phyloP scores from a whole-genome alignment of 2,888 invertebrate genomes.

The Tetropium fuscum region DNA sequence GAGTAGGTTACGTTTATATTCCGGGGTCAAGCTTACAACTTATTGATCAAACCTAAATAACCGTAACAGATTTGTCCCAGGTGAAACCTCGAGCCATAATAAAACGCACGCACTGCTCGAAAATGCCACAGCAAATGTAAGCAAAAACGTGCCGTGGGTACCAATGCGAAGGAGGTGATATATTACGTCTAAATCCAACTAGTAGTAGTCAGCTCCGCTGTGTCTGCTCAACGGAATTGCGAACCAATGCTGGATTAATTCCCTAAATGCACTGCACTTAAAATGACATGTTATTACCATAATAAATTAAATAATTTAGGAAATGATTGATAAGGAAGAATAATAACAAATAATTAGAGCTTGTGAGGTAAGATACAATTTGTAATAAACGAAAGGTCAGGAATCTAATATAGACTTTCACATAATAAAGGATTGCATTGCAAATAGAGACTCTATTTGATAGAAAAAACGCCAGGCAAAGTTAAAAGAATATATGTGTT shows the following conservation, averaged over 20 bases:
- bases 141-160: constrained; percentile 14
- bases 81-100: constrained; percentile 31
- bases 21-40: constrained; percentile 34
- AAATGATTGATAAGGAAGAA: background rate
- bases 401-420: no score
- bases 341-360: background rate
- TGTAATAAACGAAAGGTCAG: no score
- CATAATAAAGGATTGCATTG: no score
- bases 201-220: no score
- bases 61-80: constrained; percentile 45
- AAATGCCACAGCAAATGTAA: constrained; percentile 11
- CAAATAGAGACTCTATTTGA: no score
- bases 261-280: no score
- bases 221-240: no score
- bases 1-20: constrained; percentile 24
- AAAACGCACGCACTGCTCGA: constrained; percentile 27
- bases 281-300: no score
- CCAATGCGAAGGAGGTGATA: constrained; percentile 1
- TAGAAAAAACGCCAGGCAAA: no score
- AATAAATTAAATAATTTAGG: no score
- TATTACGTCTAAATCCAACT: constrained; percentile 1
- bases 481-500: no score
- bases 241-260: background rate
- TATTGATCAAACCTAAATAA: constrained; percentile 44
- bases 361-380: no score